These are phyloP conservation scores for Pachycephala philippinensis DNA, from an alignment of 2,113 vertebrate genomes.

Conservation along the genomic window DNA sequence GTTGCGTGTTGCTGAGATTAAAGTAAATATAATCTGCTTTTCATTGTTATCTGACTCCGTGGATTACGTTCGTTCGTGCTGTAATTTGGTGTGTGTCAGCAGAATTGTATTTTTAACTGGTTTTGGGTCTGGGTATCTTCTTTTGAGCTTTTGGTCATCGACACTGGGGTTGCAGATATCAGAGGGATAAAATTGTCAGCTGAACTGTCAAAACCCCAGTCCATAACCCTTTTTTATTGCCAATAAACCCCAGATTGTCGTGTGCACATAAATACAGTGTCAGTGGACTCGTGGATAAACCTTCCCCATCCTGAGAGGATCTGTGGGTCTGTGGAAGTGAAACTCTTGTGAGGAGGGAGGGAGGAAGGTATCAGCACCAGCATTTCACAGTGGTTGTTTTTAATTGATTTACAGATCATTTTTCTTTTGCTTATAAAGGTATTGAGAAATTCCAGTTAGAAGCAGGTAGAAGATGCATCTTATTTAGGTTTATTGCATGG, in stretches of 20 bases:
- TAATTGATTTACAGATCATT: neutral
- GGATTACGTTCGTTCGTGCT: neutral
- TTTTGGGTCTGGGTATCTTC: neutral
- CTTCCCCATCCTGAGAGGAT: neutral
- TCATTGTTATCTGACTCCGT: neutral
- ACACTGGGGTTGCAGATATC: neutral
- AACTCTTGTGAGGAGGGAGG: neutral
- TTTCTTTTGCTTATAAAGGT: neutral
- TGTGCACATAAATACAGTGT: neutral
- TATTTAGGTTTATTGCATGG: neutral
- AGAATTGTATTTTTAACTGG: neutral
- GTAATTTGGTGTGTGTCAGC: neutral
- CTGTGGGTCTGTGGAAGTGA: neutral
- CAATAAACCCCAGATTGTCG: slow-evolving; percentile 19
- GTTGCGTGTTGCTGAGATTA: slow-evolving; percentile 7
- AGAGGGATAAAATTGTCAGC: slow-evolving; percentile 10
- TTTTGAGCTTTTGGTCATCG: neutral
- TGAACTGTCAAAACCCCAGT: neutral
- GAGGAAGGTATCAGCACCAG: neutral
- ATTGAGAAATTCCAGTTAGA: neutral
- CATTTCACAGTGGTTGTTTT: neutral
- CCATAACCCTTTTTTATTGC: neutral
- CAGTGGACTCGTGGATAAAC: neutral
- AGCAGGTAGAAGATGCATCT: neutral
- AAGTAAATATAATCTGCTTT: slow-evolving; percentile 51